Evolutionary conservation across 2,888 invertebrate genomes (phyloP), one percentile per base, ranked within the genome.

Genomic region (Hipparchia semele): DNA sequence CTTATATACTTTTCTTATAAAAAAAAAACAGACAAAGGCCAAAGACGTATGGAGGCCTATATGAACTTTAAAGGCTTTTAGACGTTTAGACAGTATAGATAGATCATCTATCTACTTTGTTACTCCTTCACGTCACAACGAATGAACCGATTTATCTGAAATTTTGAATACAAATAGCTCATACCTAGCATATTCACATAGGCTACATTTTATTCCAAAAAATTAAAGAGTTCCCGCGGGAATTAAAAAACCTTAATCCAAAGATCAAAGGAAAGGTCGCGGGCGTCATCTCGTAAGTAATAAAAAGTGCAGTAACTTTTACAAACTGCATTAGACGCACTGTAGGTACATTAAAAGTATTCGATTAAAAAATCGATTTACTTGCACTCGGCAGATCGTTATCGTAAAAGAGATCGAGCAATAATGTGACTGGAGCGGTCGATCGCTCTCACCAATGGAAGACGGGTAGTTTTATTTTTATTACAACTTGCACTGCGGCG

Each of bases 321-420:
- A 70, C 70, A 56, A 23, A 46, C 62, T 46, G 70, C 46, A 46
- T 70, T 69, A 1, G 23, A 23, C 23, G 23, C 23, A 23, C 23
- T 23, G 23, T 23, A 23, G 23, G 61, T 69, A 33, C 56, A 64
- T 64, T 64, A 70, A 64, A 75, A 76, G 77, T 23, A 53, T 53
- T 65, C 65, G 65, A 65, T 65, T 6, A 65, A 65, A 65, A 64
- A 2, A 77, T 78, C 78, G 78, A 79, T 79, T 80, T 75, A 70
- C 69, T 69, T 76, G 77, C 78, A 77, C 75, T 79, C 79, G 77
- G 75, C 70, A 72, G 79, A 80, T 79, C 71, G 75, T 74, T 78
- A 79, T 79, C 80, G 75, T 65, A 71, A 76, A 78, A 68, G 68
- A 61, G 53, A 74, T 13, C 51, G 64, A 51, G 65, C 72, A 72